These are phyloP conservation scores for Tupaia tana DNA, from an alignment of 2,113 vertebrate species.

Conservation along the genomic window DNA sequence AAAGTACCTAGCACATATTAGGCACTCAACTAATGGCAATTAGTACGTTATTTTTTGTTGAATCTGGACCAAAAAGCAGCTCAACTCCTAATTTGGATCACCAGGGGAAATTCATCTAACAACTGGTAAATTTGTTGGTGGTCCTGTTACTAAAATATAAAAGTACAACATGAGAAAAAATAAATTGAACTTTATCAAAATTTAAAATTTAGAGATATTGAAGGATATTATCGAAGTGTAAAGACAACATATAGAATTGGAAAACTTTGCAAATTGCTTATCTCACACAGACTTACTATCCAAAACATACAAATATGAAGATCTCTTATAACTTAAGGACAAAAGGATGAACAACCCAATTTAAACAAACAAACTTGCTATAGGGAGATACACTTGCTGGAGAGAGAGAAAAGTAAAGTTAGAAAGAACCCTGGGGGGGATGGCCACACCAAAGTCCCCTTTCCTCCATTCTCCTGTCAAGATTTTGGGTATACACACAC, in stretches of 20 bases:
- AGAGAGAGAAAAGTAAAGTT: too few relatives aligned
- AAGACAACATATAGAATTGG: background rate
- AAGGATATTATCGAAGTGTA: background rate
- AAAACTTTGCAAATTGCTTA: slow-evolving; percentile 9
- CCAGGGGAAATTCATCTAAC: background rate
- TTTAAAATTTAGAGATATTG: background rate
- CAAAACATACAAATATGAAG: background rate
- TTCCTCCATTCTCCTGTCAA: too few relatives aligned
- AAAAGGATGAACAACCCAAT: background rate
- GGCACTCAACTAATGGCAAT: background rate
- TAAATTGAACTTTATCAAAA: background rate
- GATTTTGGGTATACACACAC: too few relatives aligned
- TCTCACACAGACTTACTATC: background rate
- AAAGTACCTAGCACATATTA: background rate
- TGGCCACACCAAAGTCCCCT: too few relatives aligned
- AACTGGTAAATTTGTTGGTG: background rate
- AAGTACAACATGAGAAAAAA: background rate
- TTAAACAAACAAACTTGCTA: too few relatives aligned
- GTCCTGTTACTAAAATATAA: background rate
- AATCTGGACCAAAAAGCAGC: background rate
- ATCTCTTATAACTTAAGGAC: background rate
- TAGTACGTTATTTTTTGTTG: slow-evolving; percentile 47
- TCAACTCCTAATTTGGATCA: background rate
- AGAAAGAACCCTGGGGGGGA: too few relatives aligned
- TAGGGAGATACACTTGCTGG: too few relatives aligned